phyloP scores from a whole-genome alignment of 2,888 invertebrate species.

The Gonocerus acuteangulatus region DNA sequence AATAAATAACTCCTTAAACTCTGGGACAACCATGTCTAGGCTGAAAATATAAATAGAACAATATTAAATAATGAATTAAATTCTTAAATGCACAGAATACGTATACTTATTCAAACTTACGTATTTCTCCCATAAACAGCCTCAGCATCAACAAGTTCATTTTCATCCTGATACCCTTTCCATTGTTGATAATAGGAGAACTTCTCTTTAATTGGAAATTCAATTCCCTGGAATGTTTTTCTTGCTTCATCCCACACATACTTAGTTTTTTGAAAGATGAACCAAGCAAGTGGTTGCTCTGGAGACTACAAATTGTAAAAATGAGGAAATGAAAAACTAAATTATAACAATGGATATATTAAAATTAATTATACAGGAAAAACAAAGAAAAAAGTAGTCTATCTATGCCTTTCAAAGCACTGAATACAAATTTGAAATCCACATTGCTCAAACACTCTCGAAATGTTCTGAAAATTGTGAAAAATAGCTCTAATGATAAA shows the following conservation, averaged over 20 bases:
- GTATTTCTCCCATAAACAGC: constrained; percentile 83
- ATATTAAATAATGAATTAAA: no score
- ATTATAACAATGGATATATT: not conserved
- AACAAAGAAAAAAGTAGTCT: no score
- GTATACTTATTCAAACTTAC: constrained; percentile 48
- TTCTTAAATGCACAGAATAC: no score
- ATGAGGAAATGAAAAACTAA: no score
- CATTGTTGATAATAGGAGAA: constrained; percentile 69
- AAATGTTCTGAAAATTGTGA: no score
- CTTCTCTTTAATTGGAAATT: constrained; percentile 71
- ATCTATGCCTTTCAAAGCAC: no score
- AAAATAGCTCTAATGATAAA: no score
- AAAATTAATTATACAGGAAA: not conserved
- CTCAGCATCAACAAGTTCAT: constrained; percentile 64
- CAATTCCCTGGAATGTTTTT: constrained; percentile 69
- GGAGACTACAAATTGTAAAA: not conserved
- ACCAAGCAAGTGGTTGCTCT: constrained; percentile 54
- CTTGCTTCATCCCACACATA: constrained; percentile 83
- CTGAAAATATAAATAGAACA: constrained; percentile 42
- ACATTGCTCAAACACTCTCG: no score
- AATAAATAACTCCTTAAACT: constrained; percentile 91
- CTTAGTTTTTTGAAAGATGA: constrained; percentile 95
- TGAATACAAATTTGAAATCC: no score
- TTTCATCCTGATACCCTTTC: constrained; percentile 81
- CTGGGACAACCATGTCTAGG: constrained; percentile 79